Conservation (phyloP, 2,797 vertebrate species). For the Tadarida brasiliensis region DNA sequence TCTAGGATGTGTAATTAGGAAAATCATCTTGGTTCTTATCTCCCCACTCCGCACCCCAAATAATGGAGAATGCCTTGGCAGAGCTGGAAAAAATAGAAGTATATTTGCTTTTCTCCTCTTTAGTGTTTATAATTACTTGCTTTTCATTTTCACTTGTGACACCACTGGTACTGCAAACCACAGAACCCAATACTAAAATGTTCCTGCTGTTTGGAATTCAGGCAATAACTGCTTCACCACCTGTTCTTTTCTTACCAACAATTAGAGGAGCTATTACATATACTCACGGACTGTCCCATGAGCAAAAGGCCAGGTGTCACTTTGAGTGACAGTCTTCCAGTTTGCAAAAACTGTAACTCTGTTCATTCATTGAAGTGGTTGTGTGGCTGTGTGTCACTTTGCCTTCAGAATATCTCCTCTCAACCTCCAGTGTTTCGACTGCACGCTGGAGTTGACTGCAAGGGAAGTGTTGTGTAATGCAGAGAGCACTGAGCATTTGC, state of each 20-base stretch:
- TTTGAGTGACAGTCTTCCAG: conserved; percentile 64
- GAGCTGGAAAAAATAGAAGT: not conserved
- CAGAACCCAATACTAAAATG: not conserved
- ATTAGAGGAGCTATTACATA: conserved; percentile 43
- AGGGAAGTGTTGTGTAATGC: not conserved
- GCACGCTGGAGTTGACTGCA: not conserved
- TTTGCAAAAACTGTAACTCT: conserved; percentile 49
- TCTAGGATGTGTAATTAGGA: not conserved
- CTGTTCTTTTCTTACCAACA: conserved; percentile 51
- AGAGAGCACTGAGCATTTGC: not conserved
- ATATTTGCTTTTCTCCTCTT: not conserved
- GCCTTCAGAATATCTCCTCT: conserved; percentile 43
- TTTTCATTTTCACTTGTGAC: conserved; percentile 4
- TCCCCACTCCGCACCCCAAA: not conserved
- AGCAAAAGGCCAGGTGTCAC: conserved; percentile 64
- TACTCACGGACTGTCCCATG: conserved; percentile 57
- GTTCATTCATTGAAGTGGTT: conserved; percentile 52
- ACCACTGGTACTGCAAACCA: not conserved
- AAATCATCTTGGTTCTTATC: conserved; percentile 7
- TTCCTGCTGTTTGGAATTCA: conserved; percentile 42
- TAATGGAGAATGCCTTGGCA: not conserved
- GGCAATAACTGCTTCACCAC: not conserved
- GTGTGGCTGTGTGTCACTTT: conserved; percentile 34
- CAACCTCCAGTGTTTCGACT: conserved; percentile 25
- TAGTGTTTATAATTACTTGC: conserved; percentile 31